A percentile compares a stretch with the other conserved stretches of the same genome.
phyloP scores from a whole-genome alignment of 2,888 invertebrate species.

The Leptinotarsa haldemani region DNA sequence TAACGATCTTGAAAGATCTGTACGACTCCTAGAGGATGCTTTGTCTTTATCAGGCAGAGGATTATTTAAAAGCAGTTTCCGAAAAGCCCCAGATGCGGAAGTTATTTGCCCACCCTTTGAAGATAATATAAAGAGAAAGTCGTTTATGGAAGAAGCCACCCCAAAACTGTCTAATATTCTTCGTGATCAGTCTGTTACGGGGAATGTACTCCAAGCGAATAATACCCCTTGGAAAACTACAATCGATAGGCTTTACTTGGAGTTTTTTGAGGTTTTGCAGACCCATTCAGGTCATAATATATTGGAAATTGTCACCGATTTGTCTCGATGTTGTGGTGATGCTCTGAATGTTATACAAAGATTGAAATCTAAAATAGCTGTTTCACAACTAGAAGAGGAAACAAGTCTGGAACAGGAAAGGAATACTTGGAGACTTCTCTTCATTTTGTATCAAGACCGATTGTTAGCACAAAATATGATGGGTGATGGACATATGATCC shows the following conservation, averaged over 20 bases:
- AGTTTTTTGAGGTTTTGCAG: constrained; percentile 63
- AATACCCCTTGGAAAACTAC: constrained; percentile 60
- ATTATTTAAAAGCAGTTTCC: constrained; percentile 44
- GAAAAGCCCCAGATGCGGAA: constrained; percentile 21
- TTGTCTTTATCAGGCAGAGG: constrained; percentile 55
- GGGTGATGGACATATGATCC: constrained; percentile 53
- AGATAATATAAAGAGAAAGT: constrained; percentile 44
- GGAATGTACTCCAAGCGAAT: constrained; percentile 56
- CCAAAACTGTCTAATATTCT: constrained; percentile 38
- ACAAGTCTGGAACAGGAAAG: constrained; percentile 82
- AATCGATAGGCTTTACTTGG: constrained; percentile 61
- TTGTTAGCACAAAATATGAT: constrained; percentile 64
- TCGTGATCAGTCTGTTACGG: constrained; percentile 55
- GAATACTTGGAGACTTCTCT: constrained; percentile 88
- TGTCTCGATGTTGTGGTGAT: constrained; percentile 63
- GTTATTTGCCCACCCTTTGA: constrained; percentile 42
- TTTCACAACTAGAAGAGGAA: constrained; percentile 54
- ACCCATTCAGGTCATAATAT: constrained; percentile 59
- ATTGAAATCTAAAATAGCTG: constrained; percentile 60
- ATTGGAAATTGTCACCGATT: constrained; percentile 60
- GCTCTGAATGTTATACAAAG: constrained; percentile 60
- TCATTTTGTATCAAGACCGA: constrained; percentile 85
- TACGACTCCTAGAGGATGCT: constrained; percentile 62
- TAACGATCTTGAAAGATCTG: constrained; percentile 61
- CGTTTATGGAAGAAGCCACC: constrained; percentile 45